Base-by-base conservation (phyloP, 2,888 invertebrate species). In the Heliconius hortense region DNA sequence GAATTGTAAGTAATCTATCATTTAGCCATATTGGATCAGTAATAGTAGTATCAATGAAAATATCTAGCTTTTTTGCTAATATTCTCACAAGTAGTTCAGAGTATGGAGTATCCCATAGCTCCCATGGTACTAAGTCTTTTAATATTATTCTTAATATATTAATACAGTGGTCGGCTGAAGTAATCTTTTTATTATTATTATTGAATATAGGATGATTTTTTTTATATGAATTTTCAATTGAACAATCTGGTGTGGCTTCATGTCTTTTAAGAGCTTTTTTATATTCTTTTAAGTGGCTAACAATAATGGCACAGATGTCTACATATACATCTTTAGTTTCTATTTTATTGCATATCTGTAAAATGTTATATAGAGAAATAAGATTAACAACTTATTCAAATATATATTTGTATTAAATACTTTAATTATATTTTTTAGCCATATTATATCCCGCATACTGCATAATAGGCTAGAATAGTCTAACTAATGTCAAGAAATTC, bases 51-150 rank as follows among this genome's bases (percentile, higher is more conserved):
- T 94, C 86, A 75, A 95, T 89, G 76, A 94, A 94, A 26, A 84
- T 85, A 72, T 95, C 92, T 1, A 96, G 86, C 81, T 93, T 95
- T 82, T 95, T 95, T 0, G 96, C 93, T 70, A 96, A 81, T 78
- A 96, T 95, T 60, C 96, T 93, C 7, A 96, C 91, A 5, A 96
- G 86, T 48, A 96, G 85, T 84, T 95, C 95, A 0, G 95, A 96
- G 68, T 96, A 96, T 18, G 96, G 93, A 0, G 96, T 96, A 79
- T 95, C 96, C 92, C 95, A 95, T 5, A 96, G 83, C 82, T 96
- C 96, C 95, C 96, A 96, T 1, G 95, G 95, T 1, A 96, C 89
- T 48, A 96, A 93, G 82, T 96, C 96, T 81, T 95, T 94, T 18
- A 96, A 85, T 18, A 96, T 85, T 15, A 94, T 90, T n/a, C 96